These are phyloP conservation scores for Nesospiza acunhae DNA, from an alignment of 2,113 vertebrate genomes.

Conservation along the genomic window DNA sequence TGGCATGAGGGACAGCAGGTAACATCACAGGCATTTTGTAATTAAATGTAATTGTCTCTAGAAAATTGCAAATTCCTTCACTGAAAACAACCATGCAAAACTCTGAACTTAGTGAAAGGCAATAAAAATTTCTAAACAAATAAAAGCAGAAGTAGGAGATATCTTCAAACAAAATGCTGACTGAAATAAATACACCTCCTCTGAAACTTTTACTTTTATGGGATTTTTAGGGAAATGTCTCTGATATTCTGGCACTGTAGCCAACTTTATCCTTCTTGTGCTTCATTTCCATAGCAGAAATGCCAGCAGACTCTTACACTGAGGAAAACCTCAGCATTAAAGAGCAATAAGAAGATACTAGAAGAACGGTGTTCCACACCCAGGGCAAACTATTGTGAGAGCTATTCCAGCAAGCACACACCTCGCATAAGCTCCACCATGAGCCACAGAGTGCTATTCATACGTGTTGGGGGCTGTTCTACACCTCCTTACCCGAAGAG, in stretches of 20 bases:
- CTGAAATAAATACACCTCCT: not conserved
- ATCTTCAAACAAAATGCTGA: not conserved
- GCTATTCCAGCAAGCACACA: not conserved
- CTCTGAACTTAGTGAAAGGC: not conserved
- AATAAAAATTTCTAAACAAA: not conserved
- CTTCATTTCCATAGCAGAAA: not conserved
- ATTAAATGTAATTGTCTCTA: not conserved
- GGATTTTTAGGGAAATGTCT: not conserved
- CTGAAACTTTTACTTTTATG: not conserved
- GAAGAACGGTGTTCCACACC: not conserved
- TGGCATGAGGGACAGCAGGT: not conserved
- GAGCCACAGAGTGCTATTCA: accelerated
- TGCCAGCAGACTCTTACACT: not conserved
- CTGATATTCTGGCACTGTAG: not conserved
- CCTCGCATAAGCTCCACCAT: accelerated
- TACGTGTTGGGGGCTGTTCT: accelerated
- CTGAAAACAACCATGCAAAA: not conserved
- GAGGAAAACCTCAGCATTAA: not conserved
- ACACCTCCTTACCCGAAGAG: slow-evolving; percentile 80
- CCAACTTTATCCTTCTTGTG: not conserved
- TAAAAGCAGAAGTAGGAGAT: not conserved
- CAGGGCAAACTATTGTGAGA: not conserved
- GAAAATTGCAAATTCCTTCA: not conserved
- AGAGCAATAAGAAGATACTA: not conserved
- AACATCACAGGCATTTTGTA: not conserved